phyloP scores from a whole-genome alignment of 2,888 invertebrate genomes.

The Colostygia pectinataria region DNA sequence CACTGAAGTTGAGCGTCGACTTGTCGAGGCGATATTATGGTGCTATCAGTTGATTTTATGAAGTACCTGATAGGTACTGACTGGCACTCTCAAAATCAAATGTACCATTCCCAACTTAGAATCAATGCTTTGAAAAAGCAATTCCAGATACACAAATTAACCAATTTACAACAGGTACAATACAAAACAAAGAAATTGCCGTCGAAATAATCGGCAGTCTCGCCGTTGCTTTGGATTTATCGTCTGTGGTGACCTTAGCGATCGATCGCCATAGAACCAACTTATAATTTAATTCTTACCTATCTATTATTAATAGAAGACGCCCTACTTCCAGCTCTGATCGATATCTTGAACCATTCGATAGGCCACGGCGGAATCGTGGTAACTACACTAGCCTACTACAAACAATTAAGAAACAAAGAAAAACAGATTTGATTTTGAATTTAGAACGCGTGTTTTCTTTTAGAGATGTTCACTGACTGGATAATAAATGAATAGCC shows the following conservation, averaged over 20 bases:
- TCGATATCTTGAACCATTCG: slow-evolving; percentile 62
- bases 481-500: slow-evolving; percentile 7
- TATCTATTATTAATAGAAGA: slow-evolving; percentile 40
- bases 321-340: slow-evolving; percentile 52
- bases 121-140: no score
- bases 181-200: no score
- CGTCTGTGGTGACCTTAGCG: background rate
- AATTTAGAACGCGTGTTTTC: slow-evolving; percentile 13
- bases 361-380: slow-evolving; percentile 12
- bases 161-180: background rate
- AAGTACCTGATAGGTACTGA: no score
- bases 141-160: no score
- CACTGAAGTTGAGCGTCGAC: no score
- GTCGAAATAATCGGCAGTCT: no score
- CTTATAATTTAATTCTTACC: slow-evolving; percentile 19
- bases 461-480: slow-evolving; percentile 20
- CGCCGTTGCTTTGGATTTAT: no score
- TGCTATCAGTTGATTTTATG: no score
- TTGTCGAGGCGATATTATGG: no score
- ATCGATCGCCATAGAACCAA: slow-evolving; percentile 26
- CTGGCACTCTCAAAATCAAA: no score
- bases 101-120: no score
- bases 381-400: slow-evolving; percentile 12
- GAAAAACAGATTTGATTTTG: slow-evolving; percentile 5
- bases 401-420: slow-evolving; percentile 5